phyloP scores from a whole-genome alignment of 2,113 vertebrate species.

The Microcebus griseorufus region DNA sequence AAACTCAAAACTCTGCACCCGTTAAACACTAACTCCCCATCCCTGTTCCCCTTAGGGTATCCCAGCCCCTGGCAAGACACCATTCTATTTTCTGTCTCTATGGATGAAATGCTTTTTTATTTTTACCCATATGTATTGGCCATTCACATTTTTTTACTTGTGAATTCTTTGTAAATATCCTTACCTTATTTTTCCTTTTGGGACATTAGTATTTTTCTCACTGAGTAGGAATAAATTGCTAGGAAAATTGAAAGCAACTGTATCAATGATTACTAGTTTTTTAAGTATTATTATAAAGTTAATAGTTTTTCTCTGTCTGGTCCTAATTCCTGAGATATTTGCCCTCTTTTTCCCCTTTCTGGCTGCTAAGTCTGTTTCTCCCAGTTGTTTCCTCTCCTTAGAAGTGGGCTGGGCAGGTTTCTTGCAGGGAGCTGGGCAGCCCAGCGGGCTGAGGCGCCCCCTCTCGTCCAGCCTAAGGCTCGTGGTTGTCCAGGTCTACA shows the following conservation, averaged over 20 bases:
- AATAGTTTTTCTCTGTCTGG: background rate
- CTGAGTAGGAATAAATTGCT: background rate
- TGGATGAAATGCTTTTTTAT: background rate
- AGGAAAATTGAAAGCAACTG: background rate
- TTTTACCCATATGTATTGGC: background rate
- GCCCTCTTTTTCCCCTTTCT: background rate
- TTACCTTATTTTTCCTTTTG: background rate
- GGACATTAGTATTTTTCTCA: background rate
- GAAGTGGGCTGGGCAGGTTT: background rate
- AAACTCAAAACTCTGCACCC: background rate
- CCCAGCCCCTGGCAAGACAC: background rate
- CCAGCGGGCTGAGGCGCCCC: background rate
- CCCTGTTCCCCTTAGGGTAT: background rate
- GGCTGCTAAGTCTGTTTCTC: background rate
- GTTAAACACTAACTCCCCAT: background rate
- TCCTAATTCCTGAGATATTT: background rate
- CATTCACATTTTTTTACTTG: background rate
- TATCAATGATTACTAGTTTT: background rate
- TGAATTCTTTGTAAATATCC: background rate
- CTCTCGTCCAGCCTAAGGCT: background rate
- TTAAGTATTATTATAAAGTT: background rate
- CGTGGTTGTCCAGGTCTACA: background rate
- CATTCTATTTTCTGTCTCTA: background rate
- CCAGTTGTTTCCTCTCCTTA: background rate
- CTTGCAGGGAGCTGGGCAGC: background rate